Evolutionary conservation across 2,113 vertebrate genomes (phyloP), one percentile per base, ranked within the genome.

Genomic region (Spheniscus mendiculus): DNA sequence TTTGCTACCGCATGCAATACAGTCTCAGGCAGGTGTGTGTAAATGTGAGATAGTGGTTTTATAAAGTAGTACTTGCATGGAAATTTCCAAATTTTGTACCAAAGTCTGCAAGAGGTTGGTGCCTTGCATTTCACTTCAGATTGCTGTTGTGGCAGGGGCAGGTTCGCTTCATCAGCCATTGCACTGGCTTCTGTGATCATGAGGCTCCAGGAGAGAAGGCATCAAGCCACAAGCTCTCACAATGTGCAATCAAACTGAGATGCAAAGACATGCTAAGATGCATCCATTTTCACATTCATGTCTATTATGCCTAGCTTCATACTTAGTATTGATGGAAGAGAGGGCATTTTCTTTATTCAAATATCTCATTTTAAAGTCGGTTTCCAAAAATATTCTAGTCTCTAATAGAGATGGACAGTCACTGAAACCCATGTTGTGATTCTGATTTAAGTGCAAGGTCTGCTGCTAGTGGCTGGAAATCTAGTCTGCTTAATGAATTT

Each of bases 401-500:
- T 91, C 25, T 47, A 8, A 40, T 45, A 55, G 55, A 83, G 38
- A 62, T 1, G 5, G 44, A 44, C 42, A 58, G 67, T 44, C 4
- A 0, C 30, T 44, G 34, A 95, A 91, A 42, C 22, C 10, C 17
- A 5, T 16, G 17, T 72, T 45, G 27, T 38, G 52, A 65, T 81
- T 87, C 73, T 87, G 67, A 67, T 89, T 62, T 63, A 89, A 95
- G 44, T 42, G 49, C 42, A 58, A 84, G 38, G 38, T 79, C 61
- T 94, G 40, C 47, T 87, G 47, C 69, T 89, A 44, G 44, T 26
- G 27, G 18, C 44, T 91, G 36, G 52, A 87, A 92, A 87, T 40
- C 56, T 56, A 65, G 34, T 42, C 40, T 69, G 25, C 56, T 21
- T 87, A 89, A 83, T 89, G 14, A 83, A 84, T 96, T 91, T 90